These are phyloP conservation scores for Lysandra coridon DNA, from an alignment of 2,888 invertebrate genomes.

Conservation along the genomic window DNA sequence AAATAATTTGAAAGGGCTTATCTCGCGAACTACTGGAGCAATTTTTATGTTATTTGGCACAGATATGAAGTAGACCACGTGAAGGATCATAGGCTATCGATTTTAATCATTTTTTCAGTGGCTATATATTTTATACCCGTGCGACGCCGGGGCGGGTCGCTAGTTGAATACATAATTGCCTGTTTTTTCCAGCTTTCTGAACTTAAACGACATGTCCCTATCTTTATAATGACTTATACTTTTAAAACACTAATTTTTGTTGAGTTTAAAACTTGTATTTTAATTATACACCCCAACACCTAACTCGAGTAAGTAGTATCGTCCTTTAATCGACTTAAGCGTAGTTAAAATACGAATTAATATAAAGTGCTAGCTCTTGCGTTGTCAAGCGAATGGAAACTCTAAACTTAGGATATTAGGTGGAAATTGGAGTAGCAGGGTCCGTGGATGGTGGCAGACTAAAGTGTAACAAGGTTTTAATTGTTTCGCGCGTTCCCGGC, in stretches of 20 bases:
- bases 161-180: too few relatives aligned
- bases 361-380: background rate
- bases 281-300: background rate
- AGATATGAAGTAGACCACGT: too few relatives aligned
- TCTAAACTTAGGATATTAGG: background rate
- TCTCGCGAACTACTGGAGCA: too few relatives aligned
- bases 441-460: constrained; percentile 37
- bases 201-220: too few relatives aligned
- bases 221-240: too few relatives aligned
- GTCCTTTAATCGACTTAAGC: constrained; percentile 30
- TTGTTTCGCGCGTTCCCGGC: constrained; percentile 38
- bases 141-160: too few relatives aligned
- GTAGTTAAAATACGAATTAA: constrained; percentile 32
- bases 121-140: too few relatives aligned
- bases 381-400: background rate
- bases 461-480: constrained; percentile 39
- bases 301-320: constrained; percentile 2
- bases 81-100: too few relatives aligned
- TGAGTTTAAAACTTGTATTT: background rate
- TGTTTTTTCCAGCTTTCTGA: too few relatives aligned
- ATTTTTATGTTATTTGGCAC: too few relatives aligned
- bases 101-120: too few relatives aligned
- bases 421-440: constrained; percentile 31
- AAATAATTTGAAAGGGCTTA: too few relatives aligned
- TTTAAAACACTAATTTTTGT: background rate